Evolutionary conservation across 2,797 vertebrate species (phyloP), one percentile per base, ranked within the genome.

Genomic region (Distichodus sexfasciatus): DNA sequence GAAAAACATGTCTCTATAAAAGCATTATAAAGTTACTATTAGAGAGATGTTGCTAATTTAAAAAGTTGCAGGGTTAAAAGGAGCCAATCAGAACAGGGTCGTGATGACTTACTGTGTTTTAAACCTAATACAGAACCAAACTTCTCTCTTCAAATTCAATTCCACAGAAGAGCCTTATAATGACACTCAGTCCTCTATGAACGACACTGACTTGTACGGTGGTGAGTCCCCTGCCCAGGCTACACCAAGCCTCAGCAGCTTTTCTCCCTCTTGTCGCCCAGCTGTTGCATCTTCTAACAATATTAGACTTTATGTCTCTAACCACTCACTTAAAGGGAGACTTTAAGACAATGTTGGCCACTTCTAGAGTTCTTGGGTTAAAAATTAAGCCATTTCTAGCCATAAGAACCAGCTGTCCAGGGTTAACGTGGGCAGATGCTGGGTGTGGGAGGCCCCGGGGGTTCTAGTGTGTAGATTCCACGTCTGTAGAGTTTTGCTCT

Each of bases 161-260:
- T 94, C 96, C 85, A 79, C 95, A 98, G 95, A 87, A 82, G 90
- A 95, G 79, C 90, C 86, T 79, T 91, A 92, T 94, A 97, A 97
- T 84, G 94, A 96, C 65, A 88, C 90, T 83, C 88, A 87, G 80
- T 91, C 89, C 68, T 93, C 91, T 92, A 80, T 92, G 93, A 95
- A 94, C 91, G 82, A 89, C 90, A 92, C 94, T 92, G 94, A 87
- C 87, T 90, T 89, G 82, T 93, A 91, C 71, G 89, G 93, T 92
- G 96, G 96, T 99, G 94, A 98, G 96, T 96, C 74, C 60, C 51
- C n/a, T n/a, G n/a, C n/a, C n/a, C n/a, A n/a, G n/a, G n/a, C n/a
- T 63, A 26, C n/a, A 61, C n/a, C n/a, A n/a, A n/a, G 28, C 53
- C 53, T 71, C n/a, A 64, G 53, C 26, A 28, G 21, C 26, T 19